phyloP scores from a whole-genome alignment of 2,888 invertebrate genomes.

The Macrosiphum euphorbiae region DNA sequence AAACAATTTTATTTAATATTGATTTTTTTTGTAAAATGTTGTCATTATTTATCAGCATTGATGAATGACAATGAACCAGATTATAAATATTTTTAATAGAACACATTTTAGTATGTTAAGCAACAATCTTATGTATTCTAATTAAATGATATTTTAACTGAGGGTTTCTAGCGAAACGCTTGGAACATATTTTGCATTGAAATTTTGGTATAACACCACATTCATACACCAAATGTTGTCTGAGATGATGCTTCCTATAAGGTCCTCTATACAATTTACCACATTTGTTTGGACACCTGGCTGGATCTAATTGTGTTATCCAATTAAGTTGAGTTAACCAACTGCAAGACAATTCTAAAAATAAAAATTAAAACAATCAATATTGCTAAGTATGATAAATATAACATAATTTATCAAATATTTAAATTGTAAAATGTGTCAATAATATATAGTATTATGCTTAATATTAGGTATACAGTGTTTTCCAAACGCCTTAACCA shows the following conservation, averaged over 20 bases:
- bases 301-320: constrained; percentile 1
- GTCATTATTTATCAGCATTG: neutral
- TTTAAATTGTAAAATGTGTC: neutral
- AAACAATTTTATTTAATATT: neutral
- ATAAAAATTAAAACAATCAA: neutral
- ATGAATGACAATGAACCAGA: neutral
- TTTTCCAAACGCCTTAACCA: neutral
- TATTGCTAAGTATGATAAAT: neutral
- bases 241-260: constrained; percentile 66
- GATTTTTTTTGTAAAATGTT: neutral
- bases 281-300: constrained; percentile 64
- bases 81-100: too few relatives aligned
- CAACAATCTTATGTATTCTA: constrained; percentile 55
- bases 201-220: constrained; percentile 69
- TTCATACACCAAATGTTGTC: constrained; percentile 68
- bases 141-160: constrained; percentile 56
- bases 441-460: neutral
- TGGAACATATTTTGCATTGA: constrained; percentile 70
- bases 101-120: neutral
- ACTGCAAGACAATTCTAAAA: neutral
- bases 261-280: constrained; percentile 65
- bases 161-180: constrained; percentile 53
- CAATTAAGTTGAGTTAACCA: constrained; percentile 26
- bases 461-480: neutral
- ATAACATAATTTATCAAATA: neutral